A percentile compares a stretch with the other conserved stretches of the same genome.
These are phyloP conservation scores for Tenthredo scrophulariae DNA, from an alignment of 2,888 invertebrate species.

Conservation along the genomic window DNA sequence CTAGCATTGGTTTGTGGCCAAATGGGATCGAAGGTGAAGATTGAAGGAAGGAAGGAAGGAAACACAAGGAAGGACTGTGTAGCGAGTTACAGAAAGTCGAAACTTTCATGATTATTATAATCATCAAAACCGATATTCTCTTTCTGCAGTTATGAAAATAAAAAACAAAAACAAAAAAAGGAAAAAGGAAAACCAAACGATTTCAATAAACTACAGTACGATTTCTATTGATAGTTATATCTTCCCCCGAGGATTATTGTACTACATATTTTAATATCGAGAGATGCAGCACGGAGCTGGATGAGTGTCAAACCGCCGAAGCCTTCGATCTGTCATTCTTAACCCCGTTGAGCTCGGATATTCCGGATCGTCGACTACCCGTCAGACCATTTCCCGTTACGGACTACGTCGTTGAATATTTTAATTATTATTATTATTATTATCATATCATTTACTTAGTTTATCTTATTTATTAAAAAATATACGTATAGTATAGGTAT, in stretches of 20 bases:
- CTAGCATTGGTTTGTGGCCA: background rate
- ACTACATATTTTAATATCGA: conserved; percentile 1
- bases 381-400: conserved; percentile 55
- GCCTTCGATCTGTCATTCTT: conserved; percentile 50
- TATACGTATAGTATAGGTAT: too few relatives aligned
- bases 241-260: background rate
- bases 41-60: background rate
- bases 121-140: background rate
- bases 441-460: conserved; percentile 48
- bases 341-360: conserved; percentile 41
- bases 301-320: conserved; percentile 14
- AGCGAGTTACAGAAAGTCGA: background rate
- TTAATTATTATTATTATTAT: conserved; percentile 45
- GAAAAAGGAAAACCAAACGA: background rate
- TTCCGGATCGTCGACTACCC: conserved; percentile 53
- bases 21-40: conserved; percentile 1
- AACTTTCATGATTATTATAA: background rate
- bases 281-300: background rate
- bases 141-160: background rate
- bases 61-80: background rate
- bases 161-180: background rate
- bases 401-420: conserved; percentile 55
- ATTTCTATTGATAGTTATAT: background rate
- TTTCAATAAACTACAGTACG: background rate
- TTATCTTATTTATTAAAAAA: background rate